Conservation (phyloP, 2,113 vertebrate genomes). For the Symphodus melops region DNA sequence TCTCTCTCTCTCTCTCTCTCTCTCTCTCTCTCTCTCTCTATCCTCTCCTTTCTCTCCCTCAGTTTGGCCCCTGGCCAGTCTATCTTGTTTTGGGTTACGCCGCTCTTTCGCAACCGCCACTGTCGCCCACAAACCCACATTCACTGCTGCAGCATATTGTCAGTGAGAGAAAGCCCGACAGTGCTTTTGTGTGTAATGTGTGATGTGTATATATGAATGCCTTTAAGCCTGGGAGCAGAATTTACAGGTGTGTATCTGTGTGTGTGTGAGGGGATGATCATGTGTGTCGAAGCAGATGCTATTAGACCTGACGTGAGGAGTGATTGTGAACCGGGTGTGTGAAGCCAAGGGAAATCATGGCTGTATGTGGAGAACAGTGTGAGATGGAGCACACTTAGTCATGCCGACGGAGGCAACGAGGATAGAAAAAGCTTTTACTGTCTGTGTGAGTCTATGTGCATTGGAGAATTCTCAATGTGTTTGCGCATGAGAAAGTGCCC, state of each 20-base stretch:
- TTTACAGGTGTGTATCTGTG: slow-evolving; percentile 42
- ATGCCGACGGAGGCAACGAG: slow-evolving; percentile 45
- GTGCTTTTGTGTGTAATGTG: slow-evolving; percentile 45
- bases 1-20: slow-evolving; percentile 30
- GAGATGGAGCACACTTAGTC: slow-evolving; percentile 62
- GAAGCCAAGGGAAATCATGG: slow-evolving; percentile 60
- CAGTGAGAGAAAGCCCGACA: slow-evolving; percentile 31
- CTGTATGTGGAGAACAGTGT: slow-evolving; percentile 44
- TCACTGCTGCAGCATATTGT: slow-evolving; percentile 22
- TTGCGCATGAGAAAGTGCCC: slow-evolving; percentile 14
- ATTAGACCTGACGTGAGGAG: slow-evolving; percentile 45
- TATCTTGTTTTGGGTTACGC: slow-evolving; percentile 55
- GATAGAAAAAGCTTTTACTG: slow-evolving; percentile 64
- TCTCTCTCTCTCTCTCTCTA: slow-evolving; percentile 33
- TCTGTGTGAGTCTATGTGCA: slow-evolving; percentile 16
- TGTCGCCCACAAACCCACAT: slow-evolving; percentile 44
- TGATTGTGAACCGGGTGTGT: slow-evolving; percentile 51
- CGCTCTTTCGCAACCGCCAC: slow-evolving; percentile 24
- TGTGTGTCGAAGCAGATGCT: slow-evolving; percentile 37
- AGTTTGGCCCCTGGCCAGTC: slow-evolving; percentile 35
- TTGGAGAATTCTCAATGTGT: slow-evolving; percentile 9
- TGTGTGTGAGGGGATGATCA: neutral
- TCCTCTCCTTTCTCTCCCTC: slow-evolving; percentile 25
- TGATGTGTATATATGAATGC: slow-evolving; percentile 26
- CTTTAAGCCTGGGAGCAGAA: slow-evolving; percentile 24